Evolutionary conservation across 1,140 invertebrate species (phyloP), one percentile per base, ranked within the genome.

Genomic region (Theocolax elegans): DNA sequence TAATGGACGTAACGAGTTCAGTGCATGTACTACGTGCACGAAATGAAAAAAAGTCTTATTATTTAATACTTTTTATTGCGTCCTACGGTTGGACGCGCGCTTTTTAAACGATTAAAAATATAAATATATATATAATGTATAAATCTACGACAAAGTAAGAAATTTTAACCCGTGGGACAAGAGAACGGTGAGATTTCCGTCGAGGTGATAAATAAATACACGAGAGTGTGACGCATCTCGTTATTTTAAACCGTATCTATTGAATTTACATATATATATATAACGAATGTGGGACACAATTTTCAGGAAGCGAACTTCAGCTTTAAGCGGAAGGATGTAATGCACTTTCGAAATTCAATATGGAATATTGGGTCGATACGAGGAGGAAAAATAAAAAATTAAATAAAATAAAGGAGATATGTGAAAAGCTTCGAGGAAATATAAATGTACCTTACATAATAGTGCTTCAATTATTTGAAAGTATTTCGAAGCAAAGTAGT

Each of bases 251-350:
- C 21, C 21, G 23, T 60, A 68, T 49, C 27, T 60, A 40, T 25
- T 21, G 53, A 68, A 51, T 53, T 60, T 60, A 53, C 9, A 60
- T 42, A 51, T 53, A 51, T 60, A 53, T 6, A 60, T 42, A 3
- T 42, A 60, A 48, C 44, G 19, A 60, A 62, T 44, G 44, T 31
- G 67, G 67, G 67, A 60, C 46, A 53, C 67, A 68, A 68, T 68
- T 66, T 56, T 60, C 21, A 68, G 48, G 44, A 49, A 17, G 19
- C 40, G 40, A 59, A 23, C 31, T 3, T 23, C 21, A 48, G 19
- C 35, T 67, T 58, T 65, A 64, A 27, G 1, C 13, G 17, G 35
- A 21, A 35, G 8, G 4, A 48, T 62, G 29, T 12, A 15, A 10
- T 46, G 27, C 4, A 35, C 31, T 17, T 64, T 64, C 40, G 9